A percentile compares a stretch with the other conserved stretches of the same genome.
phyloP scores from a whole-genome alignment of 2,797 vertebrate species.

The Orientallactaga sibirica region DNA sequence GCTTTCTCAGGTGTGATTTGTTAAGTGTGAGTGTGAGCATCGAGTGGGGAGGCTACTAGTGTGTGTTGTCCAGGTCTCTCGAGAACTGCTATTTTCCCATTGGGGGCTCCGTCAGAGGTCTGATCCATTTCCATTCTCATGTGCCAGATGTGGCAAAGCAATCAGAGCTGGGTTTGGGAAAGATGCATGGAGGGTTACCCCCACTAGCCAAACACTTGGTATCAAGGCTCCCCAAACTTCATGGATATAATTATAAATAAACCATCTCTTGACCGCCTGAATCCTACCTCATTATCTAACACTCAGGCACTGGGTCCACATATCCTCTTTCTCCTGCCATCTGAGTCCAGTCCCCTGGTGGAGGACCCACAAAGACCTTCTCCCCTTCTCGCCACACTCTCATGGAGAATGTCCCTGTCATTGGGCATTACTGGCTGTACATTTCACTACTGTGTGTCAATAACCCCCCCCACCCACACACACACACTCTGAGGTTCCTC shows the following conservation, averaged over 20 bases:
- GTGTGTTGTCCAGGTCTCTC: background rate
- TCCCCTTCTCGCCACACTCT: background rate
- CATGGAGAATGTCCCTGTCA: rapidly evolving
- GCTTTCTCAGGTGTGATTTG: background rate
- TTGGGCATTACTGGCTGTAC: rapidly evolving
- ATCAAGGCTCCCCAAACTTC: background rate
- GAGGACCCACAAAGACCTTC: background rate
- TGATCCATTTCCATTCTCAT: background rate
- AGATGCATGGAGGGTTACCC: rapidly evolving
- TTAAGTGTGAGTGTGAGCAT: no score
- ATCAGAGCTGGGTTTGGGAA: background rate
- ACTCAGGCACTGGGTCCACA: background rate
- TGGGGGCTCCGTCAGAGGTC: background rate
- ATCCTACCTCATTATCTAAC: background rate
- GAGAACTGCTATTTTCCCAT: background rate
- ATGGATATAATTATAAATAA: background rate
- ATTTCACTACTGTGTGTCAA: rapidly evolving
- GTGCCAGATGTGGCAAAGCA: background rate
- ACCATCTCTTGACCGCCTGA: background rate
- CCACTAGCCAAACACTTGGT: rapidly evolving
- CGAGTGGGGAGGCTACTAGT: rapidly evolving
- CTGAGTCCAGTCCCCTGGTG: background rate
- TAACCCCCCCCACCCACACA: background rate
- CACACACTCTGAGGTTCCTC: no score
- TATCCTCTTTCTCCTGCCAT: rapidly evolving